Evolutionary conservation across 1,140 invertebrate species (phyloP), one percentile per base, ranked within the genome.

Genomic region (Penaeus japonicus): DNA sequence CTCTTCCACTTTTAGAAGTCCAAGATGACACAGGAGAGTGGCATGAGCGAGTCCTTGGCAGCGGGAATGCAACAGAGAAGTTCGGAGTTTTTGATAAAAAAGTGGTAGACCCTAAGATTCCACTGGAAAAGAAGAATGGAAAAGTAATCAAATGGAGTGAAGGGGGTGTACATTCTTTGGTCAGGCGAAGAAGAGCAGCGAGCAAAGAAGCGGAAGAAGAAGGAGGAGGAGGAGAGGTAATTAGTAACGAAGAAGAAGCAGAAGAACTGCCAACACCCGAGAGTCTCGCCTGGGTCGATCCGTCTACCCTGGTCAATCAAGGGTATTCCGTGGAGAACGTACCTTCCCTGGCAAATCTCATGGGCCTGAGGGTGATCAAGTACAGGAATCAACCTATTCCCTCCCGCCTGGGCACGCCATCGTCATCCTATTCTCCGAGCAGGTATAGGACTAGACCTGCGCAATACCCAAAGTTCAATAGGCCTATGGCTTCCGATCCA

Each of bases 261-360:
- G 85, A 87, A 35, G 85, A 87, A 20, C 59, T 87, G 7, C 85
- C 85, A 10, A 35, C 54, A 15, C 85, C 85, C 20, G 85, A 79
- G 24, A 35, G n/a, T 1, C 27, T 87, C 27, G 85, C 85, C 20
- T 87, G 85, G 85, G 55, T 87, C 20, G n/a, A 87, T 39, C 85
- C 85, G 1, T 22, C 15, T 0, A 7, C 17, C 15, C 78, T 87
- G 22, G 78, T 32, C 20, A 87, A 47, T 24, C 85, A 87, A 24
- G 85, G 85, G 10, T 77, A 55, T 4, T 15, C n/a, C 15, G 77
- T 87, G 54, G 55, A 87, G n/a, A n/a, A 87, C 3, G 85, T 87
- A 1, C 85, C 85, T 5, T 87, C 85, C 32, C 22, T 87, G 20
- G 85, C 85, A 7, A 87, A 87, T 47, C 35, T 87, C n/a, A 53